Percentiles rank a stretch among this genome's conserved stretches.
Conservation (phyloP, 53 echinoderm and acorn worm species). For the Apostichopus leukothele region DNA sequence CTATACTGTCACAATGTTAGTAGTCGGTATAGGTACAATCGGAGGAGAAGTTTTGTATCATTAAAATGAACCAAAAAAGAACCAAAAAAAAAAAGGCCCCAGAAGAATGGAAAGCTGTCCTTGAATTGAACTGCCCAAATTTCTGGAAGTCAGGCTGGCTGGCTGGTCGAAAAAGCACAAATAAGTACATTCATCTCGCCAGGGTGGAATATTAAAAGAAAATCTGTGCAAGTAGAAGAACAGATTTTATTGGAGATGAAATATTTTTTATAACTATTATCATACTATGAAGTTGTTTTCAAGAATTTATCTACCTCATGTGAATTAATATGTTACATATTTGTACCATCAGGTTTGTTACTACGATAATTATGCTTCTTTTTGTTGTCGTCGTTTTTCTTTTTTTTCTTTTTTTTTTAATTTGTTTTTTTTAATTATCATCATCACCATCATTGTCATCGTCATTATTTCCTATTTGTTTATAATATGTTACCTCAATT, state of each 20-base stretch:
- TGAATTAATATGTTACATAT: slow-evolving; percentile 14
- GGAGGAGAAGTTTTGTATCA: too few species aligned
- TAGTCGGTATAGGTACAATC: too few species aligned
- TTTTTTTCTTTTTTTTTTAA: not conserved
- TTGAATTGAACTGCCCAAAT: not conserved
- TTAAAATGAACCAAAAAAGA: too few species aligned
- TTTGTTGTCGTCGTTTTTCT: not conserved
- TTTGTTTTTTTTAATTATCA: not conserved
- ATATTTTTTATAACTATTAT: slow-evolving; percentile 31
- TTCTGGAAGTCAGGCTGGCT: not conserved
- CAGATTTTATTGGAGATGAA: not conserved
- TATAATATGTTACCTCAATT: not conserved
- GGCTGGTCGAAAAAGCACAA: not conserved
- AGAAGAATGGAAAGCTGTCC: not conserved
- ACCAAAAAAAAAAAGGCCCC: too few species aligned
- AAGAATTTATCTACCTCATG: slow-evolving; percentile 44
- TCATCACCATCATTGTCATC: too few species aligned
- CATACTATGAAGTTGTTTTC: slow-evolving; percentile 34
- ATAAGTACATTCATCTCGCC: not conserved
- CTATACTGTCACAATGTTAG: too few species aligned
- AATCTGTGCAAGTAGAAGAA: not conserved
- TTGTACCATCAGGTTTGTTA: slow-evolving; percentile 22
- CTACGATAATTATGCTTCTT: not conserved
- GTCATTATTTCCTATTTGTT: not conserved
- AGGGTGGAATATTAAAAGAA: not conserved